Evolutionary conservation across 2,888 invertebrate genomes (phyloP), one percentile per base, ranked within the genome.

Genomic region (Nemotelus pantherinus): DNA sequence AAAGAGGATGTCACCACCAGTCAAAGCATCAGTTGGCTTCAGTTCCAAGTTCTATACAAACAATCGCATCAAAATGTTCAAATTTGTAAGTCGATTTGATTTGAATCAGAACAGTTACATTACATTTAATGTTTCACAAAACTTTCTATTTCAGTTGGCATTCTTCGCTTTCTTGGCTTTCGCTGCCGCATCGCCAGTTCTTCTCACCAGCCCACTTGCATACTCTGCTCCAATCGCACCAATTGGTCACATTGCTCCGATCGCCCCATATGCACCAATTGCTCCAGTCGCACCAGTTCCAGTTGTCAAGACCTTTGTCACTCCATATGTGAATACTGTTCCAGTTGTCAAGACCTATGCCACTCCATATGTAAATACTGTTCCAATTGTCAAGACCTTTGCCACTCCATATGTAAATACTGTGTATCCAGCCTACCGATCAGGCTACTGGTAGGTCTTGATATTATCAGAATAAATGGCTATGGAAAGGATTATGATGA

Each of bases 121-220:
- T 25, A 25, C 0, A 25, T 25, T 25, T 25, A 25, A 25, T 25
- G 25, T 25, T 25, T 25, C 25, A 25, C 25, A 25, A 25, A 25
- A 25, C 25, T 25, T 25, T 25, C 25, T 25, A 25, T 25, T 81
- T n/a, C 79, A 83, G 80, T 80, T 83, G 64, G 82, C 83, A 75
- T 83, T 84, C 77, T 80, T 82, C 41, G 82, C 82, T 50, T 80
- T 82, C 65, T 72, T 83, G 50, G 80, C 80, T 76, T 67, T 80
- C 76, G 81, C 80, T 72, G 79, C 80, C 70, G 81, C 82, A 74
- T 75, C 78, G 39, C 76, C 74, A 41, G 81, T 77, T 45, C 57
- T 78, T 48, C 78, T 77, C 47, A 48, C 82, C 41, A 80, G 81
- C 76, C 82, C 48, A 82, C 81, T 78, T 76, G 82, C 81, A 43